A percentile compares a stretch with the other conserved stretches of the same genome.
Conservation (phyloP, 2,888 invertebrate genomes). For the Ommatoiulus sabulosus region DNA sequence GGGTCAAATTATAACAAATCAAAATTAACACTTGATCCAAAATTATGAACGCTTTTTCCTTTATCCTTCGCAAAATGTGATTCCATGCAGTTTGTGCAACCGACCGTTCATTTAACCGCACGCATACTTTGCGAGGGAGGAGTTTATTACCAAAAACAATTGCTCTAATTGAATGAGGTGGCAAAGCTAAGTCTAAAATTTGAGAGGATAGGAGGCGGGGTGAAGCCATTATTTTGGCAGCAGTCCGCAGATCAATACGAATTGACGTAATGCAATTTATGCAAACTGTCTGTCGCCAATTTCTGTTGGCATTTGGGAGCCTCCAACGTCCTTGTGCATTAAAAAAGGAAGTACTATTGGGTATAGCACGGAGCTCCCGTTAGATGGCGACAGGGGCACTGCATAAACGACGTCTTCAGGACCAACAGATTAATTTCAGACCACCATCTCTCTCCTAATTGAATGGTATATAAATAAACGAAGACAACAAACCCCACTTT, state of each 20-base stretch:
- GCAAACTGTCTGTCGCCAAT: constrained; percentile 49
- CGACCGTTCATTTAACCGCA: neutral
- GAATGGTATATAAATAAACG: too few species aligned
- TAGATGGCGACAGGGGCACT: neutral
- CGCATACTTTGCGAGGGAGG: neutral
- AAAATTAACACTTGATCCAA: too few species aligned
- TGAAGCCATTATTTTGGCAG: constrained; percentile 38
- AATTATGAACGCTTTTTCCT: too few species aligned
- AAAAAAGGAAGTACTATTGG: neutral
- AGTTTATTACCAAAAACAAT: constrained; percentile 3
- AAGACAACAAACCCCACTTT: neutral
- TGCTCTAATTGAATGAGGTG: constrained; percentile 31
- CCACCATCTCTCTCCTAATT: too few species aligned
- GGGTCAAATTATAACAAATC: too few species aligned
- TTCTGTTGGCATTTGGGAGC: constrained; percentile 52
- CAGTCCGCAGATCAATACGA: constrained; percentile 49
- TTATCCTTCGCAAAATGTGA: neutral
- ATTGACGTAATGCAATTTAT: constrained; percentile 54
- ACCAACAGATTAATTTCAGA: neutral
- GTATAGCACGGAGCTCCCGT: neutral
- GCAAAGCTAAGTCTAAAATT: constrained; percentile 11
- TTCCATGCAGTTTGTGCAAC: neutral
- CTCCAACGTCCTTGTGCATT: neutral
- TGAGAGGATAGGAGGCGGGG: constrained; percentile 42
- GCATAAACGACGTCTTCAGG: neutral